phyloP scores from a whole-genome alignment of 2,113 vertebrate species.

The Gopherus evgoodei region DNA sequence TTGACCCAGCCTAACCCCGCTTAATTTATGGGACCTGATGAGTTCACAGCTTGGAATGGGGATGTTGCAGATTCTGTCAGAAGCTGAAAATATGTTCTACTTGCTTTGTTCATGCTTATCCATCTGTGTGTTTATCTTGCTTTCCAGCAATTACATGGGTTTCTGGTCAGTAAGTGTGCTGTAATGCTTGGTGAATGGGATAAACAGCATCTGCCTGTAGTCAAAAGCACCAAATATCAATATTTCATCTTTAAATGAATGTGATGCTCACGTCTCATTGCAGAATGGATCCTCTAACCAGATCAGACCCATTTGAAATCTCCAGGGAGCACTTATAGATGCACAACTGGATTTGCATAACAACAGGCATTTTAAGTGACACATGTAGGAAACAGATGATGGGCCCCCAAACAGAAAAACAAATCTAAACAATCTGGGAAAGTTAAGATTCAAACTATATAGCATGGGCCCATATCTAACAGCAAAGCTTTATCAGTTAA shows the following conservation, averaged over 20 bases:
- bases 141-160: background rate
- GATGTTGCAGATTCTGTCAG: background rate
- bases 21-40: fast-evolving
- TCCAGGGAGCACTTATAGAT: constrained; percentile 60
- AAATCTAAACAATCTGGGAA: constrained; percentile 28
- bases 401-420: constrained; percentile 43
- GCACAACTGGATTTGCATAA: constrained; percentile 60
- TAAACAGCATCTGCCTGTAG: background rate
- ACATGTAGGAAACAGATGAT: constrained; percentile 55
- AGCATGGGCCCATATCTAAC: background rate
- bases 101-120: background rate
- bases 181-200: background rate
- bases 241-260: background rate
- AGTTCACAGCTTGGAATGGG: background rate
- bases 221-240: background rate
- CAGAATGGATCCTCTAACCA: constrained; percentile 54
- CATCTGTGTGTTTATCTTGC: constrained; percentile 8
- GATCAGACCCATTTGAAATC: constrained; percentile 58
- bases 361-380: constrained; percentile 60
- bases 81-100: fast-evolving
- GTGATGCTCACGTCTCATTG: background rate
- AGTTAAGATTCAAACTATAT: background rate
- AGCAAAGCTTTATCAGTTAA: background rate
- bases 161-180: background rate
- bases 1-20: background rate